Percentiles rank a stretch among this genome's conserved stretches.
These are phyloP conservation scores for Nomada fabriciana DNA, from an alignment of 2,888 invertebrate species.

Conservation along the genomic window DNA sequence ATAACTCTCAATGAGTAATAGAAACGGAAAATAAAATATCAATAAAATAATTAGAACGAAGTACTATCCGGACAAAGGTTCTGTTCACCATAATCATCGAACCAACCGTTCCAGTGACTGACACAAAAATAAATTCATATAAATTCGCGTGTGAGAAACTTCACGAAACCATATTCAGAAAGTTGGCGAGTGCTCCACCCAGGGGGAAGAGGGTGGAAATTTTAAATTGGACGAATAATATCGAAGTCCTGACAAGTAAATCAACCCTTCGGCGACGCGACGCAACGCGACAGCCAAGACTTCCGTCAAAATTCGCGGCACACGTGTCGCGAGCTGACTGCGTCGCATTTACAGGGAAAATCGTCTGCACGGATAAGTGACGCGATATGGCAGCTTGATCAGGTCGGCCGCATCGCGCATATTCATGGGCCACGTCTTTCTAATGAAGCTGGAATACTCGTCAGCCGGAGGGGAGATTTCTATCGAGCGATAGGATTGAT, in stretches of 20 bases:
- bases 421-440: conserved; percentile 71
- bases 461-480: conserved; percentile 75
- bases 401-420: conserved; percentile 69
- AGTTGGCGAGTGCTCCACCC: not conserved
- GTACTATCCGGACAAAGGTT: no score
- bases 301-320: conserved; percentile 62
- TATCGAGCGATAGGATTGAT: conserved; percentile 82
- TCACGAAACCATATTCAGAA: not conserved
- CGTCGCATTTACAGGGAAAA: conserved; percentile 68
- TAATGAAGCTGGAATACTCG: conserved; percentile 69
- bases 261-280: conserved; percentile 16
- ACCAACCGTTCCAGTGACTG: no score
- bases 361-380: conserved; percentile 72
- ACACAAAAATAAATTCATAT: no score
- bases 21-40: no score
- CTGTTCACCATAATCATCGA: no score
- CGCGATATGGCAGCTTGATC: conserved; percentile 72
- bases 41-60: no score
- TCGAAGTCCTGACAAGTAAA: conserved; percentile 29
- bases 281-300: conserved; percentile 13
- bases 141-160: not conserved
- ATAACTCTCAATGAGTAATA: no score
- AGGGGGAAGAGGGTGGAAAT: not conserved
- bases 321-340: conserved; percentile 46
- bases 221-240: conserved; percentile 17